Conservation (phyloP, 2,797 vertebrate genomes). For the Pangasius mekongensis region DNA sequence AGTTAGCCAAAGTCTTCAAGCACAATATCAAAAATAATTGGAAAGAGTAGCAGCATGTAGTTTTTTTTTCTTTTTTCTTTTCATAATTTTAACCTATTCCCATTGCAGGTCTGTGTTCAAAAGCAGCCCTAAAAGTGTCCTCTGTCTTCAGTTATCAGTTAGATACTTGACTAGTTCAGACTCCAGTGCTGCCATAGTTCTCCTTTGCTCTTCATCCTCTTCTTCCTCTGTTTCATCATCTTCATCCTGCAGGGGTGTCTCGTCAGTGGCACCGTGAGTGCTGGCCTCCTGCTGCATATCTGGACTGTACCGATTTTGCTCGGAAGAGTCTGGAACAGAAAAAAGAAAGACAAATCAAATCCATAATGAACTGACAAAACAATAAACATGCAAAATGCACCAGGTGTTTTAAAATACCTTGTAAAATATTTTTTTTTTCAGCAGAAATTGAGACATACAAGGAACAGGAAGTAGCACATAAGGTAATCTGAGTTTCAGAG, state of each 20-base stretch:
- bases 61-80: no score
- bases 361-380: neutral
- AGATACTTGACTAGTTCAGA: slow-evolving; percentile 79
- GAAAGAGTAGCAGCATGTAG: neutral
- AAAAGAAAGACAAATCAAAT: neutral
- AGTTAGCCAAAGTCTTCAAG: neutral
- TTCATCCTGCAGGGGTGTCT: slow-evolving; percentile 63
- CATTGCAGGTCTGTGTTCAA: neutral
- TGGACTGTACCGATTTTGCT: slow-evolving; percentile 49
- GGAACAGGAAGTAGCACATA: neutral
- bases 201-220: slow-evolving; percentile 65
- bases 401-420: neutral
- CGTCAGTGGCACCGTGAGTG: slow-evolving; percentile 64
- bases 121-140: neutral
- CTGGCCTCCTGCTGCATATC: slow-evolving; percentile 28
- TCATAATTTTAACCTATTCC: neutral
- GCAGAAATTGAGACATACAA: neutral
- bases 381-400: neutral
- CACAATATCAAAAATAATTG: neutral
- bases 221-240: slow-evolving; percentile 23
- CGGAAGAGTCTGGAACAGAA: slow-evolving; percentile 22
- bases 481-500: neutral
- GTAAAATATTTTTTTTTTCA: neutral
- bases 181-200: slow-evolving; percentile 74
- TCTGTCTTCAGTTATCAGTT: slow-evolving; percentile 64